Evolutionary conservation across 2,888 invertebrate species (phyloP).

Genomic region (Eustalomyia histrio): DNA sequence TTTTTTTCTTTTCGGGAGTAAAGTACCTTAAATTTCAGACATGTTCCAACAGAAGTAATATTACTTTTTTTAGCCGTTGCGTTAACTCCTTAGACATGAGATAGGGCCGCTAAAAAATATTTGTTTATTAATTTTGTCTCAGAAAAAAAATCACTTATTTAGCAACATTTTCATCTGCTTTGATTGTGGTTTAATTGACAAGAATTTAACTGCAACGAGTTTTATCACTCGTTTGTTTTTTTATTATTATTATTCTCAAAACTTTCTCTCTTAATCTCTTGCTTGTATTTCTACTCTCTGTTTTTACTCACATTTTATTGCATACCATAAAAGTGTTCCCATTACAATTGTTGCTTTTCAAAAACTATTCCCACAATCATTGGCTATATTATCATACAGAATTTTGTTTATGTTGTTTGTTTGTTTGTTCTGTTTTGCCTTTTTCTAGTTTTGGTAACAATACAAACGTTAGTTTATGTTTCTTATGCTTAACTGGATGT

Average conservation of each 20-base stretch:
- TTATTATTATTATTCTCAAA: neutral
- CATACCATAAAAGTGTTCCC: slow-evolving; percentile 39
- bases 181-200: slow-evolving; percentile 31
- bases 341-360: slow-evolving; percentile 62
- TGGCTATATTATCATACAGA: slow-evolving; percentile 11
- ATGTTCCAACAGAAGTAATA: no score
- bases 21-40: no score
- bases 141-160: slow-evolving; percentile 10
- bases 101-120: no score
- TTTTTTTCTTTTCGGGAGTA: no score
- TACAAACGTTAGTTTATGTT: neutral
- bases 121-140: no score
- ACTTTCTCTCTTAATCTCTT: slow-evolving; percentile 8
- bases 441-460: slow-evolving; percentile 33
- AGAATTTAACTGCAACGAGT: slow-evolving; percentile 37
- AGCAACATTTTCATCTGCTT: slow-evolving; percentile 8
- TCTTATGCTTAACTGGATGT: neutral
- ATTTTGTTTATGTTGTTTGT: slow-evolving; percentile 25
- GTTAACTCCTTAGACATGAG: no score
- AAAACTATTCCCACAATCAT: slow-evolving; percentile 37
- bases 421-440: slow-evolving; percentile 25
- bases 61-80: no score
- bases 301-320: neutral
- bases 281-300: slow-evolving; percentile 5
- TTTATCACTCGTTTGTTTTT: slow-evolving; percentile 38